Evolutionary conservation across 2,888 invertebrate species (phyloP), one percentile per base, ranked within the genome.

Genomic region (Patella caerulea): DNA sequence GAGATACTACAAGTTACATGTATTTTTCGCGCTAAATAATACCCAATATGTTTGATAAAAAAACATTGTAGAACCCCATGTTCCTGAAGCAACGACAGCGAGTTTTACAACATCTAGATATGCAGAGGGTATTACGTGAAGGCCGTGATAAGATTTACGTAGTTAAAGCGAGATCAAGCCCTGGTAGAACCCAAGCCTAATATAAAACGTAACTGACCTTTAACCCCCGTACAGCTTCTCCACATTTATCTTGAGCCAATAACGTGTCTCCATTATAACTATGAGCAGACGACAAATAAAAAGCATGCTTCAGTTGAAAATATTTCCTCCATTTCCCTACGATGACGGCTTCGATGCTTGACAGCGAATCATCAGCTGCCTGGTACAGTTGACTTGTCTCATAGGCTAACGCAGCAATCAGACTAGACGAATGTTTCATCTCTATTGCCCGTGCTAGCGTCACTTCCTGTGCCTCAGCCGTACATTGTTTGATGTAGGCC

Each of bases 381-480:
- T 92, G 88, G 87, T 94, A 94, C 84, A 94, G 88, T 85, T 93
- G 93, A 72, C 94, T 93, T 9, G 94, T 94, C 88, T 94, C 94
- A 88, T 93, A 93, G 14, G 94, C 93, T 76, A 94, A 90, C 1
- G 94, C 93, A 69, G 94, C 94, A 83, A 94, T 93, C 79, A 94
- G 90, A 78, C 92, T 92, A 3, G 93, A 89, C 77, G 93, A 93
- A 86, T 94, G 94, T 83, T 94, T 94, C 86, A 94, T 87, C 83
- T 94, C 94, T 9, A 94, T 93, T 15, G 94, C 94, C 88, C 94
- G 90, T 2, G 94, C 94, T 73, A 94, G 93, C 19, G 94, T 94
- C 59, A 94, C 93, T 93, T 94, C 94, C 88, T 94, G 94, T 14
- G 94, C 94, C 90, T 94, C 94, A 45, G 94, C 94, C 34, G 94